phyloP scores from a whole-genome alignment of 2,797 vertebrate genomes.

The Poeciliopsis turneri region DNA sequence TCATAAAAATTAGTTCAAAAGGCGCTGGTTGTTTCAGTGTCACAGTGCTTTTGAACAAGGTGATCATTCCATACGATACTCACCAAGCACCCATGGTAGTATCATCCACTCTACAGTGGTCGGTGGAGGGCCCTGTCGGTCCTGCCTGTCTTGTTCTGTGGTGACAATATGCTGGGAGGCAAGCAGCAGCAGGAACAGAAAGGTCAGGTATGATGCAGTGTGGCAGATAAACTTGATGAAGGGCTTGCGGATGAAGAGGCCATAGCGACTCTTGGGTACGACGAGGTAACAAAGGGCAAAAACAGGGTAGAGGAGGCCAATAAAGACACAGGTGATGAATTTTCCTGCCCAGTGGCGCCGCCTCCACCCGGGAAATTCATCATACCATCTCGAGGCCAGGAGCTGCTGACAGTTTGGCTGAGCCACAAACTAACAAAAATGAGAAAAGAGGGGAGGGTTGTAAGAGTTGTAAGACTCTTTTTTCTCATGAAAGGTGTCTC shows the following conservation, averaged over 20 bases:
- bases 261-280: slow-evolving; percentile 93
- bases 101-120: slow-evolving; percentile 99
- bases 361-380: slow-evolving; percentile 97
- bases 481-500: not conserved
- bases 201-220: slow-evolving; percentile 98
- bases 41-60: not conserved
- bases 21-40: not conserved
- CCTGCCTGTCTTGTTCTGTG: slow-evolving; percentile 86
- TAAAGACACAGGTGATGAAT: slow-evolving; percentile 94
- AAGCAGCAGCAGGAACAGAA: slow-evolving; percentile 94
- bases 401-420: slow-evolving; percentile 99
- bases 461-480: not conserved
- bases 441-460: not conserved
- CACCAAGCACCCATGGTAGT: slow-evolving; percentile 85
- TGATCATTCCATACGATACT: slow-evolving; percentile 25
- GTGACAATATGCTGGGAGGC: slow-evolving; percentile 95
- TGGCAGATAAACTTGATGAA: slow-evolving; percentile 99
- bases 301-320: slow-evolving; percentile 93
- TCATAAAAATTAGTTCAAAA: not conserved
- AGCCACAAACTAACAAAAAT: slow-evolving; percentile 90
- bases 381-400: slow-evolving; percentile 96
- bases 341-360: slow-evolving; percentile 96
- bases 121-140: slow-evolving; percentile 89
- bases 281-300: slow-evolving; percentile 97
- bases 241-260: slow-evolving; percentile 97